Conservation (phyloP, 2,888 invertebrate species). For the Axea sp. region DNA sequence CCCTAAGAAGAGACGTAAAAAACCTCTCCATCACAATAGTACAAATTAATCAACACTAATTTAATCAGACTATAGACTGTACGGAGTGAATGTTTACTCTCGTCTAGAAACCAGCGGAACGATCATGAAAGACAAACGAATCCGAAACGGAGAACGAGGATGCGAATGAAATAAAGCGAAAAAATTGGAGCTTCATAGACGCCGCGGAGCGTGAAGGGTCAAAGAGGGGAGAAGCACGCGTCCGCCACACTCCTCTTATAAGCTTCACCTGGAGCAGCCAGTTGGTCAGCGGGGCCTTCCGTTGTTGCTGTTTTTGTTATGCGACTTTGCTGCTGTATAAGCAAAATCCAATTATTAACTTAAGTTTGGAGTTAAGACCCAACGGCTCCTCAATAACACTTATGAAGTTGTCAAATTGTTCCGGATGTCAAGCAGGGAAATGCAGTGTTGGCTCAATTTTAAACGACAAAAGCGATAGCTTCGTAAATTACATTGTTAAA, state of each 20-base stretch:
- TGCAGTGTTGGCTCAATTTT: no score
- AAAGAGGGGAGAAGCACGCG: conserved; percentile 67
- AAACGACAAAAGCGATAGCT: no score
- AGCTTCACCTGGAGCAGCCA: conserved; percentile 67
- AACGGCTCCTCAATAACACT: conserved; percentile 14
- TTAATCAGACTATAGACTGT: conserved; percentile 37
- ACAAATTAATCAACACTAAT: conserved; percentile 55
- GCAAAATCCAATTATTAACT: conserved; percentile 60
- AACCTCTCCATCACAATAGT: conserved; percentile 31
- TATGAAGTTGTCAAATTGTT: conserved; percentile 21
- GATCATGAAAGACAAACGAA: conserved; percentile 51
- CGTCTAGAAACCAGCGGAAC: conserved; percentile 31
- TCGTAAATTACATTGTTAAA: no score
- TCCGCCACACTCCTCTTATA: conserved; percentile 66
- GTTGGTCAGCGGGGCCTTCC: conserved; percentile 65
- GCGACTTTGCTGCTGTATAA: conserved; percentile 60
- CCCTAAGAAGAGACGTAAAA: no score
- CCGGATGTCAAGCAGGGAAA: no score
- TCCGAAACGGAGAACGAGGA: conserved; percentile 34
- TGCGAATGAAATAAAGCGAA: conserved; percentile 48
- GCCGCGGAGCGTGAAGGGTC: conserved; percentile 63
- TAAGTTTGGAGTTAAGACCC: conserved; percentile 12
- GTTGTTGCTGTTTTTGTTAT: conserved; percentile 63
- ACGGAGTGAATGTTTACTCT: conserved; percentile 41
- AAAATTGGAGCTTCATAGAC: conserved; percentile 59